Evolutionary conservation across 2,888 invertebrate species (phyloP).

Genomic region (Drosophila recens): DNA sequence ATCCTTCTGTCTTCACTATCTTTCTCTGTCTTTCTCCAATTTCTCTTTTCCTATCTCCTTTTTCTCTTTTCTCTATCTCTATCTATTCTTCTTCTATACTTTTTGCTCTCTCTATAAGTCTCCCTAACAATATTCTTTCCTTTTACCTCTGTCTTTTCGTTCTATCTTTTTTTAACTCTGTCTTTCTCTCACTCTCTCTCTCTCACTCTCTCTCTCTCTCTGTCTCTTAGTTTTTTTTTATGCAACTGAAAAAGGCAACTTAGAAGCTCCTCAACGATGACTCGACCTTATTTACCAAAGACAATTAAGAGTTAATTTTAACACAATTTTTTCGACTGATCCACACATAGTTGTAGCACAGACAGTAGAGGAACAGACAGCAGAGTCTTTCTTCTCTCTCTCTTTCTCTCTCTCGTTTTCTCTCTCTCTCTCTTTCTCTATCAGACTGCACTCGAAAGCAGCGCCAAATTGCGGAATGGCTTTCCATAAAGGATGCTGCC

Average conservation of each 20-base stretch:
- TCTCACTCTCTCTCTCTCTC: not conserved
- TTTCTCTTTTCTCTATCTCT: not conserved
- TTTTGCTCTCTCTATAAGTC: too few species aligned
- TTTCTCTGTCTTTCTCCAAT: not conserved
- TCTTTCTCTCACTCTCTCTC: not conserved
- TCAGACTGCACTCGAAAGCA: constrained; percentile 35
- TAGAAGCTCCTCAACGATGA: constrained; percentile 8
- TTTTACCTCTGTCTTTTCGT: not conserved
- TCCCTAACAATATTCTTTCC: not conserved
- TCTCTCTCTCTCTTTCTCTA: not conserved
- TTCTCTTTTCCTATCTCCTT: not conserved
- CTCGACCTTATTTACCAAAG: constrained; percentile 26
- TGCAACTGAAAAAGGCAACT: constrained; percentile 2
- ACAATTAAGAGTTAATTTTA: constrained; percentile 45
- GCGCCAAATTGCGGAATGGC: constrained; percentile 67
- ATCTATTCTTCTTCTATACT: not conserved
- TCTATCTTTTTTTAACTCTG: too few species aligned
- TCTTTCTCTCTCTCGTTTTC: not conserved
- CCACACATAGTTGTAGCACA: not conserved
- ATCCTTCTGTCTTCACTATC: not conserved
- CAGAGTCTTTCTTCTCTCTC: not conserved
- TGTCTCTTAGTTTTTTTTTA: not conserved
- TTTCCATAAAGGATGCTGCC: constrained; percentile 57
- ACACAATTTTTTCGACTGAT: constrained; percentile 4
- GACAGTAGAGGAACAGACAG: not conserved